Base-by-base conservation (phyloP, 2,113 vertebrate species). In the Paramisgurnus dabryanus region DNA sequence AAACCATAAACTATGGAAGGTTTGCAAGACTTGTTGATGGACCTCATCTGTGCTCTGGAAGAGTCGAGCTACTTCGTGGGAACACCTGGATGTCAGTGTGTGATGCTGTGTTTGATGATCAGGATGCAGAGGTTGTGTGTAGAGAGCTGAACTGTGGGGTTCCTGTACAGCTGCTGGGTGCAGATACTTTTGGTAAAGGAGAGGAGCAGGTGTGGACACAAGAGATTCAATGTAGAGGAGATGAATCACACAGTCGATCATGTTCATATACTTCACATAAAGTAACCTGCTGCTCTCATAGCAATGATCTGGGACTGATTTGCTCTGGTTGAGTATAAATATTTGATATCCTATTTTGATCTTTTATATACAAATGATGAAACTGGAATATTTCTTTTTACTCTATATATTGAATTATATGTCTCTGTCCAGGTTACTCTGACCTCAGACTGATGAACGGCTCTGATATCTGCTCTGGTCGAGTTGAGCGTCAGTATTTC, bases 151-250 rank as follows among this genome's bases (percentile, higher is more conserved):
- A 47, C 8, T 47, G 45, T 47, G 45, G 45, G 45, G 8, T 67
- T 73, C 53, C 55, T 73, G 71, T 60, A 22, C 71, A 76, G 61
- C 27, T 74, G 49, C 53, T 73, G 72, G 50, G 69, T n/a, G 60
- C 67, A 73, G 60, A 47, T 82, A 41, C 50, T 78, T 80, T 69
- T 64, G 77, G 10, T 67, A 77, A 80, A 47, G 55, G 55, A 58
- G 55, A 65, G 57, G 66, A 88, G 17, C 86, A 90, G 55, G 83
- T 27, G 27, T 27, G 27, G 27, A 27, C 27, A 27, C 27, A 27
- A 27, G 27, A 27, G 27, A 27, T 27, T 27, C 27, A 27, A 27
- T 27, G 27, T 27, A 71, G 3, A 68, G 80, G 83, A 43, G 71
- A 74, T 1, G 83, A 85, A 27, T 79, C 70, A 43, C 65, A 76